These are phyloP conservation scores for Myrmecobius fasciatus DNA, from an alignment of 2,113 vertebrate genomes.

Conservation along the genomic window DNA sequence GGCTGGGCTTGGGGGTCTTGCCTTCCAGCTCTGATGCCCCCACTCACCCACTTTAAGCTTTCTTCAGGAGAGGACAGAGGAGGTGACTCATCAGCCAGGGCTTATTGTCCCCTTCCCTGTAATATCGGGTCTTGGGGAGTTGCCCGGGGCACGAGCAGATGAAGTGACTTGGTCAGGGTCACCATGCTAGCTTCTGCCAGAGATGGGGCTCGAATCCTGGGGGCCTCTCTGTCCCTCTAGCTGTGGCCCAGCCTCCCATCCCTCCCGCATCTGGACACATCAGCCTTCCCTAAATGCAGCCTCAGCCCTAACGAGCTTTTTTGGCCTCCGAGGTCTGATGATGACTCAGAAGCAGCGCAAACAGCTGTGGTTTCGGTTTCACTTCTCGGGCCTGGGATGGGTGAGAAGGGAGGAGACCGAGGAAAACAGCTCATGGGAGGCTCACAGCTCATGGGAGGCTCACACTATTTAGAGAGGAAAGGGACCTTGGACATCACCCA, in stretches of 20 bases:
- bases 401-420: not conserved
- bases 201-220: not conserved
- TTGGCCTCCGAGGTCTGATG: not conserved
- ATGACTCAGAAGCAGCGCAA: not conserved
- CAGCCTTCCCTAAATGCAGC: not conserved
- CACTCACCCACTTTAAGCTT: not conserved
- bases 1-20: not conserved
- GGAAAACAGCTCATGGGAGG: not conserved
- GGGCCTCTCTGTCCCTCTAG: not conserved
- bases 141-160: not conserved
- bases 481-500: not conserved
- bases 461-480: not conserved
- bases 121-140: not conserved
- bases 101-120: not conserved
- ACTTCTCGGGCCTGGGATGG: not conserved
- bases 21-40: not conserved
- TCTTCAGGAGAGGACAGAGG: not conserved
- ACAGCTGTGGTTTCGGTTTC: not conserved
- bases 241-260: accelerated
- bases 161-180: not conserved
- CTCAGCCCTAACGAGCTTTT: not conserved
- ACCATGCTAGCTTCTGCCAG: not conserved
- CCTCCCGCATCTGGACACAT: not conserved
- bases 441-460: not conserved
- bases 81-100: not conserved